Percentiles rank a stretch among this genome's conserved stretches.
Evolutionary conservation across 2,113 vertebrate genomes (phyloP).

Genomic region (Talpa occidentalis): DNA sequence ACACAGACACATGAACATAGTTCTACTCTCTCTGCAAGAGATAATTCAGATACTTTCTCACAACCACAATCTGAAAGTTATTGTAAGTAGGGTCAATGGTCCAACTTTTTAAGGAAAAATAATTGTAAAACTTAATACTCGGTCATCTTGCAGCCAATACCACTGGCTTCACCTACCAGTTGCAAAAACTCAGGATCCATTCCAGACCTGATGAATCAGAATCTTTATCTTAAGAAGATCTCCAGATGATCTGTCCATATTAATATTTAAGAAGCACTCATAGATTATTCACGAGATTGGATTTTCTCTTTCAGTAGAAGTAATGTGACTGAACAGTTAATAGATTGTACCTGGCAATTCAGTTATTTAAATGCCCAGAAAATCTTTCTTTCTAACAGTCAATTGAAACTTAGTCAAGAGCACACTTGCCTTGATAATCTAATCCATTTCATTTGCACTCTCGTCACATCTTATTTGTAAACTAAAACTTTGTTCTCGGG

Average conservation of each 20-base stretch:
- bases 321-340: not conserved
- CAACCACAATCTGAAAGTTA: not conserved
- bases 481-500: constrained; percentile 32
- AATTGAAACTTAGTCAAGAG: not conserved
- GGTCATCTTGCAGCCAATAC: not conserved
- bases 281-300: not conserved
- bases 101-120: not conserved
- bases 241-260: not conserved
- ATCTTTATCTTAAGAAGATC: not conserved
- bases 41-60: not conserved
- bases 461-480: not conserved
- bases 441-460: not conserved
- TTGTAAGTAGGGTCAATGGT: not conserved
- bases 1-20: not conserved
- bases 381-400: not conserved
- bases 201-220: not conserved
- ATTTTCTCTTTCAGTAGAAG: constrained; percentile 28
- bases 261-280: not conserved
- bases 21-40: not conserved
- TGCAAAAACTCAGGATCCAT: not conserved
- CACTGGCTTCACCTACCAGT: not conserved
- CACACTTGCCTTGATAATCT: not conserved
- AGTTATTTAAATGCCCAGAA: not conserved
- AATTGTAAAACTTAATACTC: not conserved
- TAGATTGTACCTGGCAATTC: not conserved